Base-by-base conservation (phyloP, 2,888 invertebrate species). In the Dolomedes plantarius region DNA sequence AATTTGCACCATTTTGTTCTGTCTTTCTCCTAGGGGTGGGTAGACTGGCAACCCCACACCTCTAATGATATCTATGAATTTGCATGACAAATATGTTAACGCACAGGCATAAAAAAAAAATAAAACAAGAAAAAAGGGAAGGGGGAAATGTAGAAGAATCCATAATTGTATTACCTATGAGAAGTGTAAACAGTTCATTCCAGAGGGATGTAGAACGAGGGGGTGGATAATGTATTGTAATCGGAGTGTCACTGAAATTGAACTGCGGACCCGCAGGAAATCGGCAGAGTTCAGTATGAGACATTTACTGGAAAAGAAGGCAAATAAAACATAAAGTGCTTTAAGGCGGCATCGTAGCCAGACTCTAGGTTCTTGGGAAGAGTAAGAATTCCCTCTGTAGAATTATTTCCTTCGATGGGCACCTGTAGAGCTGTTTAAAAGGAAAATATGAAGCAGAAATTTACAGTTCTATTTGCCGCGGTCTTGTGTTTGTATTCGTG, bases 71-170 rank as follows among this genome's bases (percentile, higher is more conserved):
- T 73, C 67, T 28, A 36, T 50, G 50, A 5, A 73, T 67, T 80
- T 73, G 67, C 67, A 80, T 73, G 50, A 80, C 39, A 74, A 77
- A 79, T 68, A 32, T 16, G 39, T 16, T 46, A 46, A 46, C 46
- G 46, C 46, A 11, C 16, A 13, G 16, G 16, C 46, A 2, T 16
- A 16, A 16, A 46, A 46, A 46, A 46, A 46, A 46, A 46, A 16
- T 46, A 46, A 46, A 16, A 9, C 16, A 16, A 46, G 16, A 2
- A 68, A 68, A 16, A 68, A 11, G 13, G 19, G 32, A 68, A 19
- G 23, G 11, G 28, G 39, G 31, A 6, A 31, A 39, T 9, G 23
- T 32, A 6, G 23, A 36, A 13, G 23, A 36, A 39, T 36, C 23
- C 27, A 28, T 62, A 62, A 62, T 62, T 62, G 62, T 62, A 62